phyloP scores from a whole-genome alignment of 2,797 vertebrate species.

The Alauda arvensis region DNA sequence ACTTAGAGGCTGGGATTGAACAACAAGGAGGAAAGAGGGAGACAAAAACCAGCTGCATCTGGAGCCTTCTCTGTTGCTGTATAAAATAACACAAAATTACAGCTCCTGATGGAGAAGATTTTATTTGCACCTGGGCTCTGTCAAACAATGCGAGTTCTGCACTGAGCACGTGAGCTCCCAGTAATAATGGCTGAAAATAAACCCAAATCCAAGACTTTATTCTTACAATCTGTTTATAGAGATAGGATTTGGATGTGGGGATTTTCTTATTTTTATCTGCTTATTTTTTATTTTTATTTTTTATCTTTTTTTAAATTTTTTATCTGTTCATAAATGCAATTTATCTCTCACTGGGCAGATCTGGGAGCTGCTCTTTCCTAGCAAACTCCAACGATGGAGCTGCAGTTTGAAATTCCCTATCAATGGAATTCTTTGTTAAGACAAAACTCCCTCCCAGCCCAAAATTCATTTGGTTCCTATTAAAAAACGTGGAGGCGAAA shows the following conservation, averaged over 20 bases:
- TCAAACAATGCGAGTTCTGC: neutral
- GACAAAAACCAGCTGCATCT: neutral
- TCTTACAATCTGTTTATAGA: neutral
- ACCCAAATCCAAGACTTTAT: neutral
- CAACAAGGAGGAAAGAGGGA: neutral
- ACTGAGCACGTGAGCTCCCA: neutral
- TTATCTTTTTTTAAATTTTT: no score
- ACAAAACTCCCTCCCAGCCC: neutral
- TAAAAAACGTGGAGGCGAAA: neutral
- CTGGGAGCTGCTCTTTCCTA: neutral
- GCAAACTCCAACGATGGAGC: neutral
- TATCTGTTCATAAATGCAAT: neutral
- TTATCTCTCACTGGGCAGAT: neutral
- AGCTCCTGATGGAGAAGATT: constrained; percentile 28
- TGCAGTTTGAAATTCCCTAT: neutral
- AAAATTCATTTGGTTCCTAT: constrained; percentile 24
- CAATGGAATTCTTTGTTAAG: constrained; percentile 16
- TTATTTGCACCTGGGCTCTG: constrained; percentile 37
- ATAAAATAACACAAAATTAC: constrained; percentile 47
- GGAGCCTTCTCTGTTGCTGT: neutral
- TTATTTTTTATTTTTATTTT: no score
- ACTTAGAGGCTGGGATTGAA: neutral
- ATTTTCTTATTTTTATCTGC: neutral
- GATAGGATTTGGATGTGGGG: neutral
- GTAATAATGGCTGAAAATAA: neutral